Base-by-base conservation (phyloP, 2,797 vertebrate species). In the Telmatherina bonti region DNA sequence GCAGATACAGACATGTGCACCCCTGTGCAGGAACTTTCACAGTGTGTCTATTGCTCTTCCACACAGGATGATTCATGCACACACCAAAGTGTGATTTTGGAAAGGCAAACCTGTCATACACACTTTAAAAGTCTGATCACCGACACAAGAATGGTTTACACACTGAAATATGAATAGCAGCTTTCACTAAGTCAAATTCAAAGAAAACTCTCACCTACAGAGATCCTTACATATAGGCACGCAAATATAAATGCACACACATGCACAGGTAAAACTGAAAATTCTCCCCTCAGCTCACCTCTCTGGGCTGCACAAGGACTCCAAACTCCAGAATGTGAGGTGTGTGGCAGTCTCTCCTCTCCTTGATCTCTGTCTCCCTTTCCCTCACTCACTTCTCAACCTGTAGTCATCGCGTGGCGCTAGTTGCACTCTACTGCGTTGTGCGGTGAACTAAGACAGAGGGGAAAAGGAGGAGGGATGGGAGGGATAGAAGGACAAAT, bases 331-430 rank as follows among this genome's bases (percentile, higher is more conserved):
- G 62, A 61, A 79, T 83, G 79, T 85, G 85, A 79, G 77, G 79
- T 85, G 88, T 87, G 82, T 59, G 75, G 81, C 83, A 87, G 83
- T 81, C 83, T 87, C 78, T 87, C 81, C 81, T 87, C 81, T 91
- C 78, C 84, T 89, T 88, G 73, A 83, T 86, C 84, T 79, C 65
- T 74, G 67, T 76, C 87, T 85, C 74, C 80, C 81, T 78, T 86
- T 88, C 79, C 85, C 82, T 90, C 88, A 87, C 86, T 89, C 88
- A 88, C 88, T 91, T 87, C 90, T 93, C 91, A 94, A 92, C 88
- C 87, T 92, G 89, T 71, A 90, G 89, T 91, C 91, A 93, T 89
- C 69, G 85, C 78, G 82, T 88, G 86, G 84, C 89, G 92, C 89
- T 85, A 80, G 91, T 92, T 92, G 85, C 85, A 72, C 88, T 91